Conservation (phyloP, 2,888 invertebrate genomes). For the Agrotis ipsilon region DNA sequence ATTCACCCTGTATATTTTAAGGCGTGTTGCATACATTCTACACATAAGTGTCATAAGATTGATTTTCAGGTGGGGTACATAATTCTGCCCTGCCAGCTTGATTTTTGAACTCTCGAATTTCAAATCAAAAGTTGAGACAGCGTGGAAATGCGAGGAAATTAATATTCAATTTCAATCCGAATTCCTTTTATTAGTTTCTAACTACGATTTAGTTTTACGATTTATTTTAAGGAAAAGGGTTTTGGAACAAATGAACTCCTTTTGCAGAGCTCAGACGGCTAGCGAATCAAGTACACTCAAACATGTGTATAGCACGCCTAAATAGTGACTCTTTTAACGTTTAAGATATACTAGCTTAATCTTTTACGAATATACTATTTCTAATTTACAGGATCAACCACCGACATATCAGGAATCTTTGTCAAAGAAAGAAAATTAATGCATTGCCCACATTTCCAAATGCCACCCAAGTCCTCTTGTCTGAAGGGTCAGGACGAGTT, state of each 20-base stretch:
- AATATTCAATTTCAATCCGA: no score
- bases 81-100: neutral
- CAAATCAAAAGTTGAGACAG: no score
- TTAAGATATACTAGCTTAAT: neutral
- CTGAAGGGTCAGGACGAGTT: constrained; percentile 25
- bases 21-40: neutral
- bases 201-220: no score
- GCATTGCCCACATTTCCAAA: constrained; percentile 86
- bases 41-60: no score
- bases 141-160: neutral
- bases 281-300: neutral
- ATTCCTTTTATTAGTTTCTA: no score
- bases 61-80: neutral
- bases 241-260: no score
- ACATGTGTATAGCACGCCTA: constrained; percentile 1
- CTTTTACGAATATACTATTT: neutral
- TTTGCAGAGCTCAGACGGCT: neutral
- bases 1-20: no score
- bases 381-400: constrained; percentile 93
- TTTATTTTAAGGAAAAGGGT: no score
- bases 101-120: neutral
- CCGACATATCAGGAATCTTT: constrained; percentile 95
- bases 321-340: constrained; percentile 4
- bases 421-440: constrained; percentile 94
- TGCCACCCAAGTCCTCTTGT: constrained; percentile 62